A percentile compares a stretch with the other conserved stretches of the same genome.
Conservation (phyloP, 2,113 vertebrate species). For the Pituophis catenifer region DNA sequence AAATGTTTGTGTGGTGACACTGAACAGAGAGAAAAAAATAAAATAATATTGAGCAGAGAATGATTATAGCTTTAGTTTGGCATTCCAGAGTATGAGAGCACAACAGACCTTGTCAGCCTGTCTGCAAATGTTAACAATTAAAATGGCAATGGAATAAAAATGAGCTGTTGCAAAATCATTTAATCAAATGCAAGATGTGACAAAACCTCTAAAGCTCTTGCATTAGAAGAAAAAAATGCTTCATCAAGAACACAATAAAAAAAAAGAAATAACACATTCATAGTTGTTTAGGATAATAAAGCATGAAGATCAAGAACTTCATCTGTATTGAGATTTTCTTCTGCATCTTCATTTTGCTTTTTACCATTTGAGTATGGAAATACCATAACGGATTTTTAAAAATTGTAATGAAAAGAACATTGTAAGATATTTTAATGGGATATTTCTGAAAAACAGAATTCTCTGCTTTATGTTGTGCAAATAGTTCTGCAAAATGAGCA, state of each 20-base stretch:
- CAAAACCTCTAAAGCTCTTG: accelerated
- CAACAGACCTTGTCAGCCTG: neutral
- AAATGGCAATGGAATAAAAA: constrained; percentile 15
- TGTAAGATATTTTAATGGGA: neutral
- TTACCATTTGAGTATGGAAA: neutral
- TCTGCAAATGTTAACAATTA: constrained; percentile 2
- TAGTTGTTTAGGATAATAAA: neutral
- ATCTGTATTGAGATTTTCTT: neutral
- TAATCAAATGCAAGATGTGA: neutral
- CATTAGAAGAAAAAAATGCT: neutral
- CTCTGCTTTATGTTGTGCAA: neutral
- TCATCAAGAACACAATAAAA: neutral
- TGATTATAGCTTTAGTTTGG: neutral
- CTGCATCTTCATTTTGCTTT: neutral
- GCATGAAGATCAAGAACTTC: neutral
- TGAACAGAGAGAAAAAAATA: neutral
- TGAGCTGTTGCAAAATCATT: neutral
- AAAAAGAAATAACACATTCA: neutral
- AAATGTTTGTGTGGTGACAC: neutral
- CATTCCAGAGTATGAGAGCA: neutral
- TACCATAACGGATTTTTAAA: neutral
- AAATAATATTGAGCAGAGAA: neutral
- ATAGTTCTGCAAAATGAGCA: neutral
- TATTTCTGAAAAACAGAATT: neutral
- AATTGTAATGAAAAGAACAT: neutral